These are phyloP conservation scores for Okamejei kenojei DNA, from an alignment of 2,797 vertebrate species.

Conservation along the genomic window DNA sequence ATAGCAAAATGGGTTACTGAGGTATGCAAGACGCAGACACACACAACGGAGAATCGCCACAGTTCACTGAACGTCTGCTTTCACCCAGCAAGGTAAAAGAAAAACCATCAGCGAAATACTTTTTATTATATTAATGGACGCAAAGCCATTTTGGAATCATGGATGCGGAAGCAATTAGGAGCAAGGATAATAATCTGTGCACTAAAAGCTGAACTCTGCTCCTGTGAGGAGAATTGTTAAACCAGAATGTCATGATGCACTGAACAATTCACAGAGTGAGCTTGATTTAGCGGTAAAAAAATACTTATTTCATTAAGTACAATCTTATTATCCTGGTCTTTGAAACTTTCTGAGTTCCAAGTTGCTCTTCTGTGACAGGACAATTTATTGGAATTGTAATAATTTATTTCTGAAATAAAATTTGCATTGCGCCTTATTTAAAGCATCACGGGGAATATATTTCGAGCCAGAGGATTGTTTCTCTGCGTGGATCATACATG, in stretches of 20 bases:
- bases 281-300: not conserved
- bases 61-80: conserved; percentile 33
- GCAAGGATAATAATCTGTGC: not conserved
- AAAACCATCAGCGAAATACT: not conserved
- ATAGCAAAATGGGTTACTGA: conserved; percentile 40
- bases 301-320: not conserved
- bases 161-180: not conserved
- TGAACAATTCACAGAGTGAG: not conserved
- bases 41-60: conserved; percentile 42
- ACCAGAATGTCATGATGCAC: not conserved
- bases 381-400: not conserved
- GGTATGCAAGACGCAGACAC: conserved; percentile 39
- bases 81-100: conserved; percentile 42
- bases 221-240: not conserved
- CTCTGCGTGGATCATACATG: not conserved
- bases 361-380: not conserved
- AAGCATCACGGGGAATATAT: not conserved
- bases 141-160: not conserved
- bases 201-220: not conserved
- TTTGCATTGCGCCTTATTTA: not conserved
- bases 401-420: not conserved
- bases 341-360: not conserved
- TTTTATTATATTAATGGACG: not conserved
- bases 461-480: not conserved
- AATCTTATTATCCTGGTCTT: not conserved